phyloP scores from a whole-genome alignment of 2,113 vertebrate species.

The Aldabrachelys gigantea region DNA sequence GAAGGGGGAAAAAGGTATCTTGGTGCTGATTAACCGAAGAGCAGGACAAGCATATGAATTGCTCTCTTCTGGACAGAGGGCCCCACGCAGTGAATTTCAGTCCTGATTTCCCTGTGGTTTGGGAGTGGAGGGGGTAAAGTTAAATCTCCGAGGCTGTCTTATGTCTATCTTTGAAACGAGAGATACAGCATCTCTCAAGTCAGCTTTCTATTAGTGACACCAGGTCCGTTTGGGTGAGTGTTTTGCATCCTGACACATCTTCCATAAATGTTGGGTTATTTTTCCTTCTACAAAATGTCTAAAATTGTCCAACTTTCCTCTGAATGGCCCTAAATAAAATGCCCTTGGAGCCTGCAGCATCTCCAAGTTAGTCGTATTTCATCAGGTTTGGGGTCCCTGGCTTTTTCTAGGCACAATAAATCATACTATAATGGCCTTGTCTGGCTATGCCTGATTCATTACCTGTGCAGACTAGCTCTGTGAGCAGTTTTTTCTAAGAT shows the following conservation, averaged over 20 bases:
- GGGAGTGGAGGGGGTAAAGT: not conserved
- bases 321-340: not conserved
- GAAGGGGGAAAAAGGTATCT: not conserved
- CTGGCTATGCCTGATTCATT: not conserved
- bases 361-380: not conserved
- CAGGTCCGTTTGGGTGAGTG: not conserved
- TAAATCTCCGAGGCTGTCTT: not conserved
- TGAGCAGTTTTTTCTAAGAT: not conserved
- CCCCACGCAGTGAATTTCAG: not conserved
- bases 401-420: not conserved
- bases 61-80: not conserved
- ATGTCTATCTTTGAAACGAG: not conserved
- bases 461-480: not conserved
- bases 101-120: not conserved
- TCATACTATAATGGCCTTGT: accelerated
- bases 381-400: not conserved
- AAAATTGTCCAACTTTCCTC: not conserved
- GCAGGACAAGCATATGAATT: not conserved
- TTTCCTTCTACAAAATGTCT: not conserved
- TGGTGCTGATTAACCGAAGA: not conserved
- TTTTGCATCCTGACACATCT: not conserved
- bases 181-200: not conserved
- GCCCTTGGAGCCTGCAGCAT: not conserved
- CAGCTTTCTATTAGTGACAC: not conserved
- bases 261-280: not conserved